phyloP scores from a whole-genome alignment of 2,888 invertebrate species.

The Cephus rjabovi region DNA sequence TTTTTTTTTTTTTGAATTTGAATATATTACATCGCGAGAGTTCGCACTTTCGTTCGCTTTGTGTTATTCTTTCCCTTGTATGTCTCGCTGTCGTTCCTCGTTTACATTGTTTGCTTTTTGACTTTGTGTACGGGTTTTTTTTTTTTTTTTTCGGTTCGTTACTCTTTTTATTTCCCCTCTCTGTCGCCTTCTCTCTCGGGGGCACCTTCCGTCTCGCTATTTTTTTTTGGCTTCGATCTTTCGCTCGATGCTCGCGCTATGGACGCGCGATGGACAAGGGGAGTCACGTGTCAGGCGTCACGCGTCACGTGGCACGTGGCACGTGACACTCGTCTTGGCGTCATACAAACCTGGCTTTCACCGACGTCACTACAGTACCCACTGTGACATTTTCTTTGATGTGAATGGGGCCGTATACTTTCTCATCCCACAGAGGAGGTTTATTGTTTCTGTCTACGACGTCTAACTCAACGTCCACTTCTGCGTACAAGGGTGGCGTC shows the following conservation, averaged over 20 bases:
- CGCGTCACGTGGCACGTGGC: conserved; percentile 27
- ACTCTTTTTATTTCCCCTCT: background rate
- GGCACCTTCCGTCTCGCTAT: conserved; percentile 36
- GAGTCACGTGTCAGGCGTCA: conserved; percentile 2
- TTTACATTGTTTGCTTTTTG: background rate
- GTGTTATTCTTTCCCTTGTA: background rate
- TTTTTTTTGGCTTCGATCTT: conserved; percentile 62
- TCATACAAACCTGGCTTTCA: conserved; percentile 97
- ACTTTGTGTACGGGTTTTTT: background rate
- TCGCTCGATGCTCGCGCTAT: background rate
- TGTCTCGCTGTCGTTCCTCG: background rate
- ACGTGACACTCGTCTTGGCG: conserved; percentile 7
- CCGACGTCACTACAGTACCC: conserved; percentile 97
- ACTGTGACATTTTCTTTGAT: conserved; percentile 99
- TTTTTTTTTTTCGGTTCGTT: background rate
- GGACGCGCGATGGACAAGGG: background rate
- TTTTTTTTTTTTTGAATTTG: background rate
- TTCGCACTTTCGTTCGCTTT: background rate
- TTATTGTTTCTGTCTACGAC: conserved; percentile 99
- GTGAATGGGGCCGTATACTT: conserved; percentile 96
- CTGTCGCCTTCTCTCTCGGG: background rate
- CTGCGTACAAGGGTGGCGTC: conserved; percentile 90
- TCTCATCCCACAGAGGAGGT: conserved; percentile 96
- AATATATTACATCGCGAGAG: background rate
- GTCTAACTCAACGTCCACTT: conserved; percentile 97